Conservation (phyloP, 2,888 invertebrate species). For the Drosophila affinis region DNA sequence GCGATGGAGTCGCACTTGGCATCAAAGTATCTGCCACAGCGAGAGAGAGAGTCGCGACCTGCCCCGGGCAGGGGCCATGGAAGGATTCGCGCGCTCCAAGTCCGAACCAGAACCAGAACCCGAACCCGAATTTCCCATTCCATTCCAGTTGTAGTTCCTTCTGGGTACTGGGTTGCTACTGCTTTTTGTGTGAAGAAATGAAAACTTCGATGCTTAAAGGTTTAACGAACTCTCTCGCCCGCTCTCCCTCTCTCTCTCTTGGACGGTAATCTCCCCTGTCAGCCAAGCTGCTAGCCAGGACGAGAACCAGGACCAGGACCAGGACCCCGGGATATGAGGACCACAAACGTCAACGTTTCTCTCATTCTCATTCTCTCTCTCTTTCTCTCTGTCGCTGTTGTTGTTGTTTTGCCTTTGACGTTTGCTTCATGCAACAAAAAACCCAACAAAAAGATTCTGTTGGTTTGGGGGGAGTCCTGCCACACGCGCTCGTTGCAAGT, state of each 20-base stretch:
- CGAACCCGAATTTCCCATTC: constrained; percentile 8
- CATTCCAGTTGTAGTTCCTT: constrained; percentile 22
- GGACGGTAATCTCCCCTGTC: constrained; percentile 19
- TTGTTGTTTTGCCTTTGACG: constrained; percentile 56
- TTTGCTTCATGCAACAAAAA: constrained; percentile 17
- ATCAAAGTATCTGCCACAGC: constrained; percentile 48
- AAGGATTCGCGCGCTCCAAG: constrained; percentile 55
- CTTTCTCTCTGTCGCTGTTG: neutral
- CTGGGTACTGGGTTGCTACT: constrained; percentile 27
- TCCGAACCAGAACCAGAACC: neutral
- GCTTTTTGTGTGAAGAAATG: constrained; percentile 61
- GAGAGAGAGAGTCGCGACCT: constrained; percentile 56
- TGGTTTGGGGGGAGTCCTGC: constrained; percentile 8
- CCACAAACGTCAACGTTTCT: constrained; percentile 65
- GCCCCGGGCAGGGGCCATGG: constrained; percentile 29
- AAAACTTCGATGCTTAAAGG: constrained; percentile 75
- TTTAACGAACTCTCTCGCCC: constrained; percentile 64
- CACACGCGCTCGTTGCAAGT: constrained; percentile 44
- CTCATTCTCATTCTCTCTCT: constrained; percentile 1
- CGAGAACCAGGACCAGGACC: neutral
- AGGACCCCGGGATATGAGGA: constrained; percentile 35
- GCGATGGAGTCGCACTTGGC: constrained; percentile 39
- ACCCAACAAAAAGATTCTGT: constrained; percentile 27
- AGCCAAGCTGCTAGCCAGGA: constrained; percentile 4
- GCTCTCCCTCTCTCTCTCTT: neutral